Percentiles rank a stretch among this genome's conserved stretches.
Conservation (phyloP, 2,888 invertebrate species). For the Lamellibrachia satsuma region DNA sequence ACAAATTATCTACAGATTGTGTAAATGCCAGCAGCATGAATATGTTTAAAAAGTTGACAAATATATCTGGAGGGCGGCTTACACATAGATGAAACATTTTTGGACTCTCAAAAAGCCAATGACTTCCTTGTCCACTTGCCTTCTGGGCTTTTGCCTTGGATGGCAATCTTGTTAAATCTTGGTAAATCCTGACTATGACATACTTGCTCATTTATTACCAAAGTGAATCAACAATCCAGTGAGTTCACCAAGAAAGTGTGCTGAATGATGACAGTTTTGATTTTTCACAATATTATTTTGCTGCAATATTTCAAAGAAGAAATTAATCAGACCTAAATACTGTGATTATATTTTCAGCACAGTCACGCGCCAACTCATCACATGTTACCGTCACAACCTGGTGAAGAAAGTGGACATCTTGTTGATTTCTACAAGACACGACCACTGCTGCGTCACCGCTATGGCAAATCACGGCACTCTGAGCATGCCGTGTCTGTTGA, state of each 20-base stretch:
- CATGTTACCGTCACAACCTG: neutral
- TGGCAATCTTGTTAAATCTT: neutral
- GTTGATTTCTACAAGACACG: neutral
- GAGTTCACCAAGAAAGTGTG: neutral
- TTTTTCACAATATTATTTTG: neutral
- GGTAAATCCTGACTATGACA: neutral
- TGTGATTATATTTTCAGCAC: neutral
- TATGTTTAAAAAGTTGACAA: neutral
- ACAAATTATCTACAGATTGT: too few relatives aligned
- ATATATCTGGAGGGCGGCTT: neutral
- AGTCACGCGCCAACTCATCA: neutral
- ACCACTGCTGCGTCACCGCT: neutral
- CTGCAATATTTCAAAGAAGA: neutral
- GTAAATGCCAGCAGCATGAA: neutral
- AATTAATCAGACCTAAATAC: neutral
- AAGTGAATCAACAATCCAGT: neutral
- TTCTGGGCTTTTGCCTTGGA: neutral
- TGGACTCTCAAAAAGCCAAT: neutral
- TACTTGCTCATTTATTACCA: neutral
- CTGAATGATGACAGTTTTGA: neutral
- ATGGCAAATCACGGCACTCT: neutral
- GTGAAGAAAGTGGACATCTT: neutral
- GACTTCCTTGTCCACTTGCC: neutral
- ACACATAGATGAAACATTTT: neutral
- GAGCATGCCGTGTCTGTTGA: neutral